A percentile compares a stretch with the other conserved stretches of the same genome.
Conservation (phyloP, 2,888 invertebrate species). For the Malachius bipustulatus region DNA sequence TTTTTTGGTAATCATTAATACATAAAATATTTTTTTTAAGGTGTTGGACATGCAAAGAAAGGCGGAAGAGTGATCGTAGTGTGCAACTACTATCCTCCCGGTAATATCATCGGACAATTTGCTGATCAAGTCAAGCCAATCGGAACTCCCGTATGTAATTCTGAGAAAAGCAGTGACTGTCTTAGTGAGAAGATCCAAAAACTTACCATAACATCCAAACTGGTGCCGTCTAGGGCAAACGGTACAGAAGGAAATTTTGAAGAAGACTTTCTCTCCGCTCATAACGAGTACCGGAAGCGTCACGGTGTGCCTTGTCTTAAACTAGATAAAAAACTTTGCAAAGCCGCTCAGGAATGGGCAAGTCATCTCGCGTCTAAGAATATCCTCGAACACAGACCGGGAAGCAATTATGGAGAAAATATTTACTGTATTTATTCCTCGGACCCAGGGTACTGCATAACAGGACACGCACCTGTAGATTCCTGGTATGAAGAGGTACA, state of each 20-base stretch:
- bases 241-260: slow-evolving; percentile 43
- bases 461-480: slow-evolving; percentile 61
- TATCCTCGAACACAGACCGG: slow-evolving; percentile 59
- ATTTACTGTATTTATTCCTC: slow-evolving; percentile 67
- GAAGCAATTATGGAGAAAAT: slow-evolving; percentile 74
- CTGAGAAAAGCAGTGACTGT: slow-evolving; percentile 32
- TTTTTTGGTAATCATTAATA: too few species aligned
- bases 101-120: slow-evolving; percentile 5
- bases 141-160: slow-evolving; percentile 47
- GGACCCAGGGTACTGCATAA: slow-evolving; percentile 51
- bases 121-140: slow-evolving; percentile 41
- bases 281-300: slow-evolving; percentile 56
- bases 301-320: slow-evolving; percentile 60
- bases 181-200: slow-evolving; percentile 21
- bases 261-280: slow-evolving; percentile 58
- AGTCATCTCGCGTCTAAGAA: slow-evolving; percentile 53
- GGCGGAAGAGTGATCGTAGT: slow-evolving; percentile 72
- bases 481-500: slow-evolving; percentile 66
- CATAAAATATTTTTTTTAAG: too few species aligned
- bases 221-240: slow-evolving; percentile 6
- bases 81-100: slow-evolving; percentile 75
- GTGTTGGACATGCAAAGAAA: slow-evolving; percentile 56
- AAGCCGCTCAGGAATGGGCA: slow-evolving; percentile 63
- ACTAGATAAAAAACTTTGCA: slow-evolving; percentile 51
- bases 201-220: slow-evolving; percentile 14